phyloP scores from a whole-genome alignment of 2,113 vertebrate genomes.

The Ceratotherium simum region DNA sequence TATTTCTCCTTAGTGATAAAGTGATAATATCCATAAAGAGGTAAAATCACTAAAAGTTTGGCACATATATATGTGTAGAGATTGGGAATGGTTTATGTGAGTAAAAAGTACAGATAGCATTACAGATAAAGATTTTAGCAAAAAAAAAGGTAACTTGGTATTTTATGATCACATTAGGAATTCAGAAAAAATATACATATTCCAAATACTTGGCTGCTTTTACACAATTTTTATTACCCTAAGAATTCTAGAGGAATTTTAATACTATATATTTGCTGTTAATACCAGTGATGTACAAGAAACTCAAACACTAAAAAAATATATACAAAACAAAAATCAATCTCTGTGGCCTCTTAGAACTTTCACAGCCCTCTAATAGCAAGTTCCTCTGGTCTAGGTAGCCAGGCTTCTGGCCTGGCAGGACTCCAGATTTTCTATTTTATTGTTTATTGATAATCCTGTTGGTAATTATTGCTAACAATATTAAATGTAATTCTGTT shows the following conservation, averaged over 20 bases:
- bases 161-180: not conserved
- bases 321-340: not conserved
- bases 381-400: not conserved
- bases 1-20: conserved; percentile 45
- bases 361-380: not conserved
- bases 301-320: not conserved
- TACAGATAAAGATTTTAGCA: conserved; percentile 40
- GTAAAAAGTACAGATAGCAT: conserved; percentile 4
- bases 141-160: conserved; percentile 30
- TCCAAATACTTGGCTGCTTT: not conserved
- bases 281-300: not conserved
- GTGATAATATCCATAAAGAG: not conserved
- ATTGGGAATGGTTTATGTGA: not conserved
- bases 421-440: not conserved
- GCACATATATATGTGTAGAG: not conserved
- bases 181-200: not conserved
- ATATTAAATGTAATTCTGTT: conserved; percentile 7
- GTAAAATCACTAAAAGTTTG: not conserved
- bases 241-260: conserved; percentile 14
- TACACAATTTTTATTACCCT: not conserved
- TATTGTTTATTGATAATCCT: conserved; percentile 32
- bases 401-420: not conserved
- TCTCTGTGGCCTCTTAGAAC: not conserved
- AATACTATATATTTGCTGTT: not conserved
- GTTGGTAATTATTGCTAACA: not conserved